Base-by-base conservation (phyloP, 2,113 vertebrate species). In the Elanoides forficatus region DNA sequence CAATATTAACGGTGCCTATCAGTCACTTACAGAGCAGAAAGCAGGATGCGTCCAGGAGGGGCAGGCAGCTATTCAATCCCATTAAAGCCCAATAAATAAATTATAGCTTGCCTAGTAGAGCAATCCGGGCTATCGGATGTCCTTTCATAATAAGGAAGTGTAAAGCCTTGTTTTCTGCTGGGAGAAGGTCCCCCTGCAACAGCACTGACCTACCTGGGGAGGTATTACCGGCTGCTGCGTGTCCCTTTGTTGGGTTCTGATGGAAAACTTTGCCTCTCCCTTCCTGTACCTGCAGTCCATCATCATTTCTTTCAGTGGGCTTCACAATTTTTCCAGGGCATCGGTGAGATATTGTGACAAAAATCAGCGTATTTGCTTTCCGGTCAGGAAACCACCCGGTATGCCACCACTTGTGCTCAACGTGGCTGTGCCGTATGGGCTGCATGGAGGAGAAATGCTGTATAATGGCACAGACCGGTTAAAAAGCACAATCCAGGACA, bases 41-140 rank as follows among this genome's bases (percentile, higher is more conserved):
- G 74, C 88, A 96, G 93, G 87, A 94, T 86, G 74, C 23, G 58
- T 74, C 65, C 72, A 72, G 84, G 58, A 85, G 50, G 10, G 36
- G 45, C 66, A 89, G 81, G 62, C 58, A 70, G 66, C 53, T 84
- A 76, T 92, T 85, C 93, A 68, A 83, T 85, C 62, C 81, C 84
- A 93, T 96, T 94, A 96, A 65, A 91, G 65, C 43, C 70, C 62
- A 91, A 95, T 95, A 95, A 95, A 95, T 97, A 95, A 96, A 93
- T 95, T 52, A 96, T 91, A 62, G 71, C 68, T 88, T 83, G 56
- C 45, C 42, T 56, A 27, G 92, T 47, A 89, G 55, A 72, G 23
- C 40, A 85, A 52, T 86, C 53, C 70, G 79, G 55, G 86, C 45
- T 96, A 94, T 96, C 88, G 59, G 68, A 92, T 91, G 59, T 89